Conservation (phyloP, 1,140 invertebrate genomes). For the Venturia canescens region DNA sequence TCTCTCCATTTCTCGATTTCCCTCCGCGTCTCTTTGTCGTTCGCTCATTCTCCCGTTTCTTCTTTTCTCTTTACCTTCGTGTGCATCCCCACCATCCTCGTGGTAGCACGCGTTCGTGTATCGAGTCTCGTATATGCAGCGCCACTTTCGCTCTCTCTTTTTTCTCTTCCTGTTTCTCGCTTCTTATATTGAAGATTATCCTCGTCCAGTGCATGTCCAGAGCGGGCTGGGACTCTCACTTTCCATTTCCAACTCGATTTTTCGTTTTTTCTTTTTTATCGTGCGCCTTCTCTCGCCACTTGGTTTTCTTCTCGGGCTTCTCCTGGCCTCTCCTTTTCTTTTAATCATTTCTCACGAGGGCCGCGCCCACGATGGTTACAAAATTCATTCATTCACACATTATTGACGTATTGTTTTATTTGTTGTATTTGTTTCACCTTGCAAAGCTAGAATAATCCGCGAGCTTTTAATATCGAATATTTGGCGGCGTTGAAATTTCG, state of each 20-base stretch:
- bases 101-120: background rate
- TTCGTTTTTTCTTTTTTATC: conserved; percentile 39
- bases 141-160: conserved; percentile 38
- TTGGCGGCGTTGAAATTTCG: too few species aligned
- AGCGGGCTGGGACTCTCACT: background rate
- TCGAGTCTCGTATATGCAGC: too few species aligned
- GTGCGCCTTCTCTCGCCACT: conserved; percentile 29
- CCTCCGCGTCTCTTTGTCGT: conserved; percentile 20
- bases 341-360: background rate
- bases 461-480: too few species aligned
- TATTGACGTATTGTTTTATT: conserved; percentile 7
- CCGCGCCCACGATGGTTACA: conserved; percentile 45
- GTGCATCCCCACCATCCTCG: background rate
- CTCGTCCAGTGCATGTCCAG: background rate
- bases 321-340: background rate
- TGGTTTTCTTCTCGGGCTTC: background rate
- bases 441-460: too few species aligned
- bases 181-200: background rate
- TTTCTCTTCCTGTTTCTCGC: conserved; percentile 7
- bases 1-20: conserved; percentile 38
- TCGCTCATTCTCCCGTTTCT: conserved; percentile 44
- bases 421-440: background rate
- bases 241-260: conserved; percentile 42
- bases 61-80: conserved; percentile 26
- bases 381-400: conserved; percentile 31